Evolutionary conservation across 2,888 invertebrate genomes (phyloP).

Genomic region (Polymixis lichenea): DNA sequence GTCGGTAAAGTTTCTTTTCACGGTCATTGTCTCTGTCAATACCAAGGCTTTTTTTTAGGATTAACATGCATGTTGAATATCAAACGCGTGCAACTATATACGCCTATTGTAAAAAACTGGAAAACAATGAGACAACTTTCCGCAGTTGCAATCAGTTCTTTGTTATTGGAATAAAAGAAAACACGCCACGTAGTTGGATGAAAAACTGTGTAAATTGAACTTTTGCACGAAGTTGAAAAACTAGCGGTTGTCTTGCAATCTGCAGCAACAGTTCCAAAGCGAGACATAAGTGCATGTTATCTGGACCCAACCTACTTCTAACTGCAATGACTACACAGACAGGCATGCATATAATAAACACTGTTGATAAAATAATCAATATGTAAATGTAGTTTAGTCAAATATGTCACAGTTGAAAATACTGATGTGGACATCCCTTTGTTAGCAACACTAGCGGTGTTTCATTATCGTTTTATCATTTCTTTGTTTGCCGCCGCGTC

Average conservation of each 20-base stretch:
- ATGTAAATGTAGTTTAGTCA: constrained; percentile 53
- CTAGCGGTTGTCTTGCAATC: constrained; percentile 1
- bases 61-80: constrained; percentile 48
- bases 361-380: constrained; percentile 54
- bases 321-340: constrained; percentile 21
- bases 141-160: constrained; percentile 41
- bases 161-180: constrained; percentile 49
- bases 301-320: constrained; percentile 31
- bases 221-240: constrained; percentile 34
- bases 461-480: constrained; percentile 67
- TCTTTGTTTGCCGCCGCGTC: constrained; percentile 66
- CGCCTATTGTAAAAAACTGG: constrained; percentile 36
- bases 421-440: constrained; percentile 62
- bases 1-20: constrained; percentile 56
- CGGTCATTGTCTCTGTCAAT: constrained; percentile 67
- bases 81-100: constrained; percentile 32
- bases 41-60: constrained; percentile 44
- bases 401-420: constrained; percentile 61
- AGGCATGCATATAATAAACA: constrained; percentile 39
- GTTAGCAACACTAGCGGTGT: constrained; percentile 57
- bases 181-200: constrained; percentile 11
- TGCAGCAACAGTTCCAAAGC: constrained; percentile 12
- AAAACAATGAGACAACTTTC: constrained; percentile 46
- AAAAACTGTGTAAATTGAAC: constrained; percentile 25
- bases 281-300: constrained; percentile 25